phyloP scores from a whole-genome alignment of 2,888 invertebrate genomes.

The Ceriagrion tenellum region DNA sequence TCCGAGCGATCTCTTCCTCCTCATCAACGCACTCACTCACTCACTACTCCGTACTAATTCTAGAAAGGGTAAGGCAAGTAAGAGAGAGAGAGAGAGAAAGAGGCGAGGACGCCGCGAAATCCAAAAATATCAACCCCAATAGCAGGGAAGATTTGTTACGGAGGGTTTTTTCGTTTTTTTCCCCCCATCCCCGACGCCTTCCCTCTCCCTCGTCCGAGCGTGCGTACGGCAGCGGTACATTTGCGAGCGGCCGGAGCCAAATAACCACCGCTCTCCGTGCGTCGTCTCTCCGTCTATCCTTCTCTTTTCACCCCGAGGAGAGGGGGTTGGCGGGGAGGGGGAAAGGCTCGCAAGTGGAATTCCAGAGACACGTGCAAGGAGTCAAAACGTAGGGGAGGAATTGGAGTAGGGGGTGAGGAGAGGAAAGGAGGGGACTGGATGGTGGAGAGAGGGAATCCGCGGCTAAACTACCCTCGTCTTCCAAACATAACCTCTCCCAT shows the following conservation, averaged over 20 bases:
- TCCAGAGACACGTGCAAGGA: conserved; percentile 53
- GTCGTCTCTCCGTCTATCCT: no score
- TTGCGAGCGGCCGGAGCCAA: not conserved
- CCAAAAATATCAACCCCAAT: conserved; percentile 65
- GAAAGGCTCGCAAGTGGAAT: conserved; percentile 23
- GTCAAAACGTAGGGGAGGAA: not conserved
- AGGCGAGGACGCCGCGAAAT: not conserved
- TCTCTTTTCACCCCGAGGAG: no score
- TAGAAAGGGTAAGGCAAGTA: not conserved
- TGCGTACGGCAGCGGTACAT: conserved; percentile 1
- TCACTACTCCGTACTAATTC: conserved; percentile 19
- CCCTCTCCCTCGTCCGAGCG: not conserved
- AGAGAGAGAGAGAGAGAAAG: not conserved
- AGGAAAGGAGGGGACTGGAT: no score
- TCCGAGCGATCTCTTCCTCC: no score
- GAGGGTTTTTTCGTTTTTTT: not conserved
- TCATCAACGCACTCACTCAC: not conserved
- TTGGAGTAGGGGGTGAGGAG: not conserved
- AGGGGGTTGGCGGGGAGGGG: no score
- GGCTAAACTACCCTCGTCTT: not conserved
- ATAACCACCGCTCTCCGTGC: not conserved
- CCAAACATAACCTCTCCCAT: not conserved
- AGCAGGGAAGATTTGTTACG: conserved; percentile 47
- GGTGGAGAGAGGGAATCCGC: not conserved
- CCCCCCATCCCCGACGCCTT: not conserved